phyloP scores from a whole-genome alignment of 2,797 vertebrate species.

The Sandelia bainsii region DNA sequence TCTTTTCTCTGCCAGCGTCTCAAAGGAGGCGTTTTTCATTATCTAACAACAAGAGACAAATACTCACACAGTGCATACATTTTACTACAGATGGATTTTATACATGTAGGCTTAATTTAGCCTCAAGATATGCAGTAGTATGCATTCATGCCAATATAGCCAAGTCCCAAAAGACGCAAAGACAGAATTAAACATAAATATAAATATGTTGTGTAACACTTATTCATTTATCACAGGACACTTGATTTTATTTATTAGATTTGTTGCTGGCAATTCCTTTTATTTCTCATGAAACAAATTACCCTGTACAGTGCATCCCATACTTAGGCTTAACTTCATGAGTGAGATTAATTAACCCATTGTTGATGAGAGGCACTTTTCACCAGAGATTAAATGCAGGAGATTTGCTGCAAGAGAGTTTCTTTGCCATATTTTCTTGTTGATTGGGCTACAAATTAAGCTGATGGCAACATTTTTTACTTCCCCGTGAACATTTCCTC shows the following conservation, averaged over 20 bases:
- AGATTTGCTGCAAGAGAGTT: constrained; percentile 29
- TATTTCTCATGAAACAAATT: constrained; percentile 55
- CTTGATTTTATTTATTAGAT: constrained; percentile 49
- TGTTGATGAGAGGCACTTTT: constrained; percentile 63
- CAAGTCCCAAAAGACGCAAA: constrained; percentile 53
- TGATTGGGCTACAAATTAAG: constrained; percentile 39
- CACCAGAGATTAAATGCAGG: constrained; percentile 53
- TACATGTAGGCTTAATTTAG: constrained; percentile 57
- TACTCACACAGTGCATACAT: constrained; percentile 59
- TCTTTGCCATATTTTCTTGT: constrained; percentile 45
- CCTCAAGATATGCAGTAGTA: constrained; percentile 36
- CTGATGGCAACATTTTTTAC: constrained; percentile 32
- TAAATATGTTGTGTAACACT: constrained; percentile 31
- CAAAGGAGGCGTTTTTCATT: constrained; percentile 76
- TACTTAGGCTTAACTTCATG: constrained; percentile 75
- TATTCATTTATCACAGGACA: constrained; percentile 27
- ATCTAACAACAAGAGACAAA: constrained; percentile 78
- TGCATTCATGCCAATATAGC: constrained; percentile 32
- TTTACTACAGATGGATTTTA: constrained; percentile 62
- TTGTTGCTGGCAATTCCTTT: constrained; percentile 40
- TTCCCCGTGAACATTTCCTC: constrained; percentile 22
- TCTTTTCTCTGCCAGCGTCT: constrained; percentile 76
- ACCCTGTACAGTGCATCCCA: constrained; percentile 59
- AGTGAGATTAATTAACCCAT: constrained; percentile 77
- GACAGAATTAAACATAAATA: constrained; percentile 36